Evolutionary conservation across 2,113 vertebrate genomes (phyloP).

Genomic region (Oenanthe oenanthe): DNA sequence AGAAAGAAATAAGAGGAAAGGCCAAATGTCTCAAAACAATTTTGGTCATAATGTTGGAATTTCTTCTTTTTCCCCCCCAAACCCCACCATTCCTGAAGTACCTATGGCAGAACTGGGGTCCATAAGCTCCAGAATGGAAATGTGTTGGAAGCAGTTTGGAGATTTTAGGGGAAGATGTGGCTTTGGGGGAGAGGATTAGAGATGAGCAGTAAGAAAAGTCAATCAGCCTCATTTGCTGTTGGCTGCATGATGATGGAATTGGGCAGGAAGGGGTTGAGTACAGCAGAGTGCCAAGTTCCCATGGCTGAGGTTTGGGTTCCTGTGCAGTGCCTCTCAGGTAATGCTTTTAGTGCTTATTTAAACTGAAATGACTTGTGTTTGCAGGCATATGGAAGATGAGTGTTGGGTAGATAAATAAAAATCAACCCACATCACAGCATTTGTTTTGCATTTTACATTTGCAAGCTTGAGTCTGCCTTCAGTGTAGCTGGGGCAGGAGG

Average conservation of each 20-base stretch:
- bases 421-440: neutral
- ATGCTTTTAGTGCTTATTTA: neutral
- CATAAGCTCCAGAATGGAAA: neutral
- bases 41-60: neutral
- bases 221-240: neutral
- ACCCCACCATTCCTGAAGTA: neutral
- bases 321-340: neutral
- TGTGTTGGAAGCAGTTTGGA: neutral
- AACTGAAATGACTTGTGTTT: neutral
- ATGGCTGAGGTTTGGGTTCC: neutral
- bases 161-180: neutral
- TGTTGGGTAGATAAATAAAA: neutral
- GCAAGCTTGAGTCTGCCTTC: neutral
- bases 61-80: fast-evolving
- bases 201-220: neutral
- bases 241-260: neutral
- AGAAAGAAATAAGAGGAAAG: neutral
- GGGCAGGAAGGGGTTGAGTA: neutral
- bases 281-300: neutral
- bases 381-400: neutral
- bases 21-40: neutral
- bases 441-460: neutral
- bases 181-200: neutral
- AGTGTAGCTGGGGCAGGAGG: neutral
- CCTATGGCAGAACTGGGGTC: neutral